phyloP scores from a whole-genome alignment of 2,888 invertebrate species.

The Perdita meconis region DNA sequence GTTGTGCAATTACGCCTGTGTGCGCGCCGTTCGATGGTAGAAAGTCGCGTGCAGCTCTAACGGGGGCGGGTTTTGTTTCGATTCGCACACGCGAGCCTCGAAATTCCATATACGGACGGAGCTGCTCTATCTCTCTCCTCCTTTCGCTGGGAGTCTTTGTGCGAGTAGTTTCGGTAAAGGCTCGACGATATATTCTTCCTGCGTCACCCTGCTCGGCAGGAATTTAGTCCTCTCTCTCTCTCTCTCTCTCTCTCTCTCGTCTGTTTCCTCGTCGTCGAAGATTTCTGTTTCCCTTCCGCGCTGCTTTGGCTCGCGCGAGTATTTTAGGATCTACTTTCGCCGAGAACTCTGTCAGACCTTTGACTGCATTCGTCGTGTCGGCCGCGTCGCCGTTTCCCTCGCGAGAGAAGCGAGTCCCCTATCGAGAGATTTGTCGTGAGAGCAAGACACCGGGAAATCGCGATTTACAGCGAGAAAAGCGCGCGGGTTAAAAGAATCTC shows the following conservation, averaged over 20 bases:
- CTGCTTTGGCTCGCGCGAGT: not conserved
- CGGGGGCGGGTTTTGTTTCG: conserved; percentile 39
- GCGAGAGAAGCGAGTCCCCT: not conserved
- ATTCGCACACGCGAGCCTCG: conserved; percentile 22
- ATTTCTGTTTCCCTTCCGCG: not conserved
- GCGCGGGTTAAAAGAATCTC: too few species aligned
- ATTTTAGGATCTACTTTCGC: not conserved
- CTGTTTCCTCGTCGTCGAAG: not conserved
- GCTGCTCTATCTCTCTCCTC: too few species aligned
- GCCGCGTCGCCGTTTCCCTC: not conserved
- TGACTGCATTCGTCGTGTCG: not conserved
- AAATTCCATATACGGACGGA: conserved; percentile 35
- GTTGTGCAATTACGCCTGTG: conserved; percentile 53
- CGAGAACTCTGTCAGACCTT: not conserved
- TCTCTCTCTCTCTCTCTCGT: not conserved
- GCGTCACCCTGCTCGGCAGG: conserved; percentile 10
- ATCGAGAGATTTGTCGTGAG: not conserved
- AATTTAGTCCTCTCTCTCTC: not conserved
- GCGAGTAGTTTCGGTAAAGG: conserved; percentile 24
- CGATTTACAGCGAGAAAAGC: not conserved
- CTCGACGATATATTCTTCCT: conserved; percentile 38
- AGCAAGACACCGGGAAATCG: too few species aligned
- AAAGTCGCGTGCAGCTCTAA: conserved; percentile 17
- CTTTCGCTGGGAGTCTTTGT: conserved; percentile 43
- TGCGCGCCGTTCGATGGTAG: conserved; percentile 26